A percentile compares a stretch with the other conserved stretches of the same genome.
These are phyloP conservation scores for Pipistrellus nathusii DNA, from an alignment of 2,797 vertebrate genomes.

Conservation along the genomic window DNA sequence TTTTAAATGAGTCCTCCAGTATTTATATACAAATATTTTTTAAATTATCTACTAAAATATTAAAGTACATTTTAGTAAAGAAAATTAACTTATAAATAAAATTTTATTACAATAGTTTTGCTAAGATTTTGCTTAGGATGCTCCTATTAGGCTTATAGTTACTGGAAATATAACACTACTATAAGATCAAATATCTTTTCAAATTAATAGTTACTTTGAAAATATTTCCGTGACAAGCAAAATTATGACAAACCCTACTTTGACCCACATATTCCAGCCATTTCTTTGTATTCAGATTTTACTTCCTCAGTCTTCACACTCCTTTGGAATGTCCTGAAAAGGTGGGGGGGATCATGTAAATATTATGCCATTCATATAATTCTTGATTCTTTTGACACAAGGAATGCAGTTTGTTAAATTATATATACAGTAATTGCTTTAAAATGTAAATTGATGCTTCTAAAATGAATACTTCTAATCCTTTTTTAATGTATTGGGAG, in stretches of 20 bases:
- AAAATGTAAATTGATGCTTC: constrained; percentile 75
- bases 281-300: constrained; percentile 60
- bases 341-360: constrained; percentile 19
- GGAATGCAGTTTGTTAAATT: constrained; percentile 72
- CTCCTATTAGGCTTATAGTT: neutral
- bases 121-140: no score
- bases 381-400: constrained; percentile 66
- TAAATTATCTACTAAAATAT: constrained; percentile 3
- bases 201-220: constrained; percentile 50
- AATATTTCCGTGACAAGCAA: constrained; percentile 9
- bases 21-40: constrained; percentile 37
- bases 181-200: constrained; percentile 18
- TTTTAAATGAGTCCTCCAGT: neutral
- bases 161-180: neutral
- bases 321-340: constrained; percentile 56
- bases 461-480: constrained; percentile 70
- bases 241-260: constrained; percentile 15
- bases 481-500: constrained; percentile 53
- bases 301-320: constrained; percentile 3
- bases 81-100: constrained; percentile 65
- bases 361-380: constrained; percentile 51
- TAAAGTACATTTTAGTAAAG: constrained; percentile 38
- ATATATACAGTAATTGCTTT: constrained; percentile 68
- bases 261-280: neutral
- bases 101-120: constrained; percentile 3